Evolutionary conservation across 2,113 vertebrate species (phyloP).

Genomic region (Pteropus alecto): DNA sequence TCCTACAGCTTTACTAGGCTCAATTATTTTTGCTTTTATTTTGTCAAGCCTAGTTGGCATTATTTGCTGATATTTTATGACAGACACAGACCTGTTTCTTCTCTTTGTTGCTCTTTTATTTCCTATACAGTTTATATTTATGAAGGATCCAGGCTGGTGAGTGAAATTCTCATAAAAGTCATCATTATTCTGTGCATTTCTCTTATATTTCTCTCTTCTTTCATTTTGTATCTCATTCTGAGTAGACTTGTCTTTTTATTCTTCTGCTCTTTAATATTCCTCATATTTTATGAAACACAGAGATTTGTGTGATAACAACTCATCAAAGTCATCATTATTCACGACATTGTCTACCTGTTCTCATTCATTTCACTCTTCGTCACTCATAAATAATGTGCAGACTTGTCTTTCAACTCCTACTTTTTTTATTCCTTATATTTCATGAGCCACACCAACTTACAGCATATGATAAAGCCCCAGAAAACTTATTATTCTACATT

Average conservation of each 20-base stretch:
- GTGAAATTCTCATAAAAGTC: conserved; percentile 50
- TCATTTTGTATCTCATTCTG: conserved; percentile 73
- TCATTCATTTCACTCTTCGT: conserved; percentile 77
- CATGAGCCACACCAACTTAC: conserved; percentile 76
- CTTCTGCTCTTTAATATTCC: conserved; percentile 68
- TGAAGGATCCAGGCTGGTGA: conserved; percentile 41
- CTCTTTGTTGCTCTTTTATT: conserved; percentile 66
- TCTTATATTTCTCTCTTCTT: conserved; percentile 55
- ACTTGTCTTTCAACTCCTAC: conserved; percentile 74
- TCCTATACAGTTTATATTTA: conserved; percentile 68
- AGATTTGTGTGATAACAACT: conserved; percentile 79
- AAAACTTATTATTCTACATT: conserved; percentile 78
- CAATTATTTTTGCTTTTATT: conserved; percentile 75
- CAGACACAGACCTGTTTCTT: conserved; percentile 53
- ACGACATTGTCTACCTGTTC: conserved; percentile 69
- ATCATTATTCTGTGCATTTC: conserved; percentile 63
- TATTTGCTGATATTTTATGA: conserved; percentile 68
- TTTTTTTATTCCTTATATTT: conserved; percentile 77
- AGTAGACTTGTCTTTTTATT: conserved; percentile 70
- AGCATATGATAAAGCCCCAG: conserved; percentile 71
- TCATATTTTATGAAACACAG: conserved; percentile 78
- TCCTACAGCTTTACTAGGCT: conserved; percentile 53
- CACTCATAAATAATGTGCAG: conserved; percentile 81
- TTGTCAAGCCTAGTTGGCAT: conserved; percentile 58
- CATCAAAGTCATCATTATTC: conserved; percentile 84